Conservation (phyloP, 2,113 vertebrate species). For the Oreochromis spilurus region DNA sequence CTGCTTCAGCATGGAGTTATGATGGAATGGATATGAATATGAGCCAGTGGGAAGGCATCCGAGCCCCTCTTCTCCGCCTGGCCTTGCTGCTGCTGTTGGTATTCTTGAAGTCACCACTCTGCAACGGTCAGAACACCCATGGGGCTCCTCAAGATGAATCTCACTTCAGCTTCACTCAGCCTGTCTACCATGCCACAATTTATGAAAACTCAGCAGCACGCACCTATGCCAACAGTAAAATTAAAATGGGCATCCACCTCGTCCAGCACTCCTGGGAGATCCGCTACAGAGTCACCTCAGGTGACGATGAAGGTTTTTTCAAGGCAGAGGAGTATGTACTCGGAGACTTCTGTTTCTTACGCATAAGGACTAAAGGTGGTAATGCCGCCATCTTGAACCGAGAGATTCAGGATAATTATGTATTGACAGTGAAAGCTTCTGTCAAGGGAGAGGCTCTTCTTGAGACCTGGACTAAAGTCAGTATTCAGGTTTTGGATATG, state of each 20-base stretch:
- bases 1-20: constrained; percentile 81
- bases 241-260: constrained; percentile 89
- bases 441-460: constrained; percentile 86
- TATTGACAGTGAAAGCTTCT: constrained; percentile 90
- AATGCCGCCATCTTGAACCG: constrained; percentile 96
- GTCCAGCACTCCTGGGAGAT: constrained; percentile 89
- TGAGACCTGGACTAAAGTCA: constrained; percentile 96
- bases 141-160: constrained; percentile 52
- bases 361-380: constrained; percentile 96
- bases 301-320: constrained; percentile 96
- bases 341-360: constrained; percentile 95
- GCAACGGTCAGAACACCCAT: constrained; percentile 69
- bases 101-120: constrained; percentile 73
- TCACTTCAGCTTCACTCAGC: constrained; percentile 86
- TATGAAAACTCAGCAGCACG: constrained; percentile 95
- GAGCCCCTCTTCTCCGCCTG: constrained; percentile 72
- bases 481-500: constrained; percentile 94
- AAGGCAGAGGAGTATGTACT: constrained; percentile 93
- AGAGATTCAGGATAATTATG: constrained; percentile 95
- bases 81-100: constrained; percentile 79
- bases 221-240: constrained; percentile 90
- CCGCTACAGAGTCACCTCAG: constrained; percentile 93
- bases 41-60: constrained; percentile 82
- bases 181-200: constrained; percentile 88
- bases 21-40: constrained; percentile 90